Evolutionary conservation across 2,113 vertebrate species (phyloP).

Genomic region (Hucho hucho): DNA sequence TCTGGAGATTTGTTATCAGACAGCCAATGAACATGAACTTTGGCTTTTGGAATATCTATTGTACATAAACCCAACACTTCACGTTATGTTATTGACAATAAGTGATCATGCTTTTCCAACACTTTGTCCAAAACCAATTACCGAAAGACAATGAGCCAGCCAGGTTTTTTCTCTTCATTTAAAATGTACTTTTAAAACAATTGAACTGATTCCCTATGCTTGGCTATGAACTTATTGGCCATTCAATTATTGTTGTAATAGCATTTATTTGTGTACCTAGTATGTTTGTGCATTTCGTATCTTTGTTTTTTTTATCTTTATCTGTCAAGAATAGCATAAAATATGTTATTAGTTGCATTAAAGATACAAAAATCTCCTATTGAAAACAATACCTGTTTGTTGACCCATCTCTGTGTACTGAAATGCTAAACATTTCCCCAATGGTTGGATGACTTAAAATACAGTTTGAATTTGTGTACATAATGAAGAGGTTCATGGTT

Average conservation of each 20-base stretch:
- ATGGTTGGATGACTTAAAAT: no score
- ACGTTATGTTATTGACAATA: conserved; percentile 3
- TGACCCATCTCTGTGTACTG: conserved; percentile 23
- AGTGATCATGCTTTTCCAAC: conserved; percentile 3
- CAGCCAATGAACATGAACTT: conserved; percentile 36
- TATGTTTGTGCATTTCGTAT: conserved; percentile 29
- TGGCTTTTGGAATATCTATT: neutral
- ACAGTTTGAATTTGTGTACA: neutral
- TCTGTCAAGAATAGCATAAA: neutral
- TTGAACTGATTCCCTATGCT: conserved; percentile 6
- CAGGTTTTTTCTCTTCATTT: neutral
- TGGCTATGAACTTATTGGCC: neutral
- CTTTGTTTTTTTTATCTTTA: conserved; percentile 50
- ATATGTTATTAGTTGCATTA: neutral
- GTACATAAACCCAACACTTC: conserved; percentile 10
- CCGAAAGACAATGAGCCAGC: no score
- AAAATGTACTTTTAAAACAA: conserved; percentile 12
- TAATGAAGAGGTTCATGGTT: neutral
- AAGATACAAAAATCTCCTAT: conserved; percentile 11
- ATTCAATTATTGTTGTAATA: conserved; percentile 11
- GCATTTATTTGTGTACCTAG: conserved; percentile 21
- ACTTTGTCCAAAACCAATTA: neutral
- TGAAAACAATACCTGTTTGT: conserved; percentile 10
- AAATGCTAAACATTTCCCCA: conserved; percentile 7
- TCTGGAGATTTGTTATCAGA: conserved; percentile 31